Evolutionary conservation across 2,113 vertebrate species (phyloP), one percentile per base, ranked within the genome.

Genomic region (Muntiacus muntjak): DNA sequence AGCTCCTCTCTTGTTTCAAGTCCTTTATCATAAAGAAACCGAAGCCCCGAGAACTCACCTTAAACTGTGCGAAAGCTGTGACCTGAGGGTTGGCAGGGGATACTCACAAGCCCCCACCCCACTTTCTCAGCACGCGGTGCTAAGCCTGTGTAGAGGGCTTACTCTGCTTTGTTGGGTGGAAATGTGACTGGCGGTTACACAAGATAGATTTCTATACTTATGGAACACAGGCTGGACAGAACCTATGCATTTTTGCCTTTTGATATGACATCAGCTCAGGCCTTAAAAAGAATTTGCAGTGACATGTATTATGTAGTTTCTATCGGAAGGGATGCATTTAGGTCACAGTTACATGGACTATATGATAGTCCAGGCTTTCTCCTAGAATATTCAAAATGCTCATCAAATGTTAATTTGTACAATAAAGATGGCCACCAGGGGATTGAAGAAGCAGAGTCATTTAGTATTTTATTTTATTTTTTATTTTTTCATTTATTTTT

Each of bases 361-460:
- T 36, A 54, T 83, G 54, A 1, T 89, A 94, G 91, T 89, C 96
- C 94, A 86, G 50, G 25, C 55, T 58, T 89, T 47, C 58, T 94
- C 62, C 82, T 62, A 95, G 95, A 91, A 83, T 78, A 87, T 76
- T 98, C 52, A 93, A 97, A 95, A 95, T 96, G 54, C 40, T 91
- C 52, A 36, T 71, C 19, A 88, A 60, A 71, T 97, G 79, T 97
- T 90, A 91, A 62, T 91, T 67, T 79, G 58, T 94, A 43, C 54
- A 91, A 98, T 95, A 86, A 85, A 95, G 74, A 95, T 10, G 33
- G 93, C 84, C 62, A 95, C 30, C 85, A 45, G 84, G 58, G 94
- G 94, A 92, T 1, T 95, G 87, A 86, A 87, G n/a, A 98, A 97
- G 97, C 89, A 97, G 97, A 98, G 11, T 67, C 92, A 81, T 30